A percentile compares a stretch with the other conserved stretches of the same genome.
These are phyloP conservation scores for Onychostruthus taczanowskii DNA, from an alignment of 2,113 vertebrate genomes.

Conservation along the genomic window DNA sequence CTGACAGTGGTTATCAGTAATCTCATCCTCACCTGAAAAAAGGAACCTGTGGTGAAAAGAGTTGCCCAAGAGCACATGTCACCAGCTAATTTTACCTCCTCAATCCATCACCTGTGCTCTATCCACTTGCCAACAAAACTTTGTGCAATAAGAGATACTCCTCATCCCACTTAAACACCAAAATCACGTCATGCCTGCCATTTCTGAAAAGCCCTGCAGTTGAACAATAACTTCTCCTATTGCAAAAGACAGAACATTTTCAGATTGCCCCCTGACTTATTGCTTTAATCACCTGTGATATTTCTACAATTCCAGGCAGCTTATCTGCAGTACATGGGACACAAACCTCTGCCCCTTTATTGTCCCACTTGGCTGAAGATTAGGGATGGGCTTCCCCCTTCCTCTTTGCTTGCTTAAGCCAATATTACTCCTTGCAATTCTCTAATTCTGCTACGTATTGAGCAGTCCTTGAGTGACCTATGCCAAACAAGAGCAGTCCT, in stretches of 20 bases:
- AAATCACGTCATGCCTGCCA: background rate
- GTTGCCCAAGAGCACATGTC: background rate
- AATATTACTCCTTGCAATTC: background rate
- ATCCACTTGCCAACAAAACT: background rate
- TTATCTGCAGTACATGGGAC: background rate
- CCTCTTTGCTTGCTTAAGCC: background rate
- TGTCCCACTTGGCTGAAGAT: background rate
- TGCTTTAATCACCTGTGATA: background rate
- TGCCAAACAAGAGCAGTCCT: background rate
- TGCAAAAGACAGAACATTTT: background rate
- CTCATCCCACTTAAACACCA: background rate
- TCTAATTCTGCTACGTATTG: background rate
- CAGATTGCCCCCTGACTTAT: background rate
- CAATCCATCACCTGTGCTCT: background rate
- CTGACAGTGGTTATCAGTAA: background rate
- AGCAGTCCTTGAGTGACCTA: constrained; percentile 58
- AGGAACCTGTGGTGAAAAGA: background rate
- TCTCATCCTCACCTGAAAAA: background rate
- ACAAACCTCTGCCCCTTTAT: background rate
- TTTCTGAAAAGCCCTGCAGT: background rate
- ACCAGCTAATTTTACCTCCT: background rate
- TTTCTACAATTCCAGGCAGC: background rate
- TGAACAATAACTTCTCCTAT: background rate
- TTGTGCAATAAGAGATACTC: background rate
- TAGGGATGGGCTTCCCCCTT: background rate